Evolutionary conservation across 1,140 invertebrate species (phyloP).

Genomic region (Aphaenogaster rudis): DNA sequence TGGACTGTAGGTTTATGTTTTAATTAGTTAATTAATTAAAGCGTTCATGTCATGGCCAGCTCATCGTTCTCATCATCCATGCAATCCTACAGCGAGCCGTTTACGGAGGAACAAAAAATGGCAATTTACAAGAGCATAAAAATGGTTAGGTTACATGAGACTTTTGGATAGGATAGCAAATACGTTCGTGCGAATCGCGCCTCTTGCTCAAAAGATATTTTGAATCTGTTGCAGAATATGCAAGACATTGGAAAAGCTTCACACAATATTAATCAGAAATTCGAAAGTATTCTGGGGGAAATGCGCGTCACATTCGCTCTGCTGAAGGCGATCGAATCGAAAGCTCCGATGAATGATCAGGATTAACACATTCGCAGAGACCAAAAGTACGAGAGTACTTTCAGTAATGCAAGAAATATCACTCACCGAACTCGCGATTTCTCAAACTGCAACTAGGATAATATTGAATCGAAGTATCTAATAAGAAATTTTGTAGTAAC

Average conservation of each 20-base stretch:
- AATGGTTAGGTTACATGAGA: conserved; percentile 4
- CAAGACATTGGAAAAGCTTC: conserved; percentile 20
- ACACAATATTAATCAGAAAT: conserved; percentile 5
- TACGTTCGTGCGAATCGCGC: neutral
- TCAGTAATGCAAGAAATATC: neutral
- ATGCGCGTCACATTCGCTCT: conserved; percentile 5
- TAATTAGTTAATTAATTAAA: neutral
- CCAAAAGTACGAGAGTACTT: neutral
- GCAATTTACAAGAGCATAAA: conserved; percentile 10
- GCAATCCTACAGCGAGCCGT: neutral
- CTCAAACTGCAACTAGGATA: neutral
- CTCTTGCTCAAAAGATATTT: neutral
- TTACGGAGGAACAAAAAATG: conserved; percentile 32
- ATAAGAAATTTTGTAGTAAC: neutral
- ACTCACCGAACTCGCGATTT: neutral
- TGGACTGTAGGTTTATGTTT: neutral
- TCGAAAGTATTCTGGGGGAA: neutral
- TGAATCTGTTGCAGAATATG: conserved; percentile 45
- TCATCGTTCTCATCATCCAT: conserved; percentile 15
- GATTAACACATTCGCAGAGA: neutral
- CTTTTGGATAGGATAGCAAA: neutral
- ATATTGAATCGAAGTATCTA: neutral
- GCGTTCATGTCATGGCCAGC: neutral
- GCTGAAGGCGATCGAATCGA: conserved; percentile 6
- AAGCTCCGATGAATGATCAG: neutral